Evolutionary conservation across 2,797 vertebrate genomes (phyloP), one percentile per base, ranked within the genome.

Genomic region (Notolabrus celidotus): DNA sequence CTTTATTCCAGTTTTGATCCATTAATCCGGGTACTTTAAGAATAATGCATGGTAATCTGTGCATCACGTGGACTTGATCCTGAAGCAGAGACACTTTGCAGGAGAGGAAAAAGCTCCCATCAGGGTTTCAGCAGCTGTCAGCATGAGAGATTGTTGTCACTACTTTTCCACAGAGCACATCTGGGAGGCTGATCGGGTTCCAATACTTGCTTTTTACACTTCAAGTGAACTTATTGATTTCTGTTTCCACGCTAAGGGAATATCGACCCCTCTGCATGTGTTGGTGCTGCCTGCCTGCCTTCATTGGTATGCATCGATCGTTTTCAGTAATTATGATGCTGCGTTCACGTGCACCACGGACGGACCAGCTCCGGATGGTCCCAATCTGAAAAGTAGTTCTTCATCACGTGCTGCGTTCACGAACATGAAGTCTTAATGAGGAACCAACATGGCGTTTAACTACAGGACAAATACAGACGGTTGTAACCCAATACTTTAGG

Each of bases 261-360:
- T 39, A 75, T 46, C 9, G 60, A 67, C 60, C 36, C 3, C 38
- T 39, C 19, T 54, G 50, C 57, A 22, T 15, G 39, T 12, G 45
- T 23, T 31, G 36, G 31, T 25, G 46, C 33, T 11, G 6, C 14
- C 5, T 7, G 27, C 19, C 56, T 34, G 5, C 7, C 29, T 39
- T 50, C 51, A 75, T 83, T 79, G 66, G 66, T 65, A 74, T 72
- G 71, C 67, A 14, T 47, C 25, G 77, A 53, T 59, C 41, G 43
- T 47, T 1, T 34, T 41, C 34, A 2, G 20, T 59, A 39, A 59
- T 70, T 36, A 57, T 2, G 7, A 22, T 46, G 45, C 4, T 46
- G 45, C 45, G 10, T 43, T 43, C 42, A 43, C 1, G 45, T 22
- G 45, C 45, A 6, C 3, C 45, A 46, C 20, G 12, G 45, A 45